Evolutionary conservation across 2,888 invertebrate genomes (phyloP).

Genomic region (Pollenia amentaria): DNA sequence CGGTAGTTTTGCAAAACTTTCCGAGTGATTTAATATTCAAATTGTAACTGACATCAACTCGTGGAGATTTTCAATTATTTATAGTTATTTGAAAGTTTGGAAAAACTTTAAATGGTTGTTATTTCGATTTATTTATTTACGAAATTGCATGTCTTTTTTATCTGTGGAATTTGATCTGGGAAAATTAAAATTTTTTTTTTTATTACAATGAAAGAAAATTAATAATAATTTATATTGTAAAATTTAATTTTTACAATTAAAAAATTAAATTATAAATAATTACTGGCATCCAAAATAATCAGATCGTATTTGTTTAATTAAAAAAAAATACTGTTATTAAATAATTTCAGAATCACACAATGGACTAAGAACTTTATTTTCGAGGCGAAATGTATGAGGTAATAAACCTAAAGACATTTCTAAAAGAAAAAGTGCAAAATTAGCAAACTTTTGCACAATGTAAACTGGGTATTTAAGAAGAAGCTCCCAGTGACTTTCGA

Average conservation of each 20-base stretch:
- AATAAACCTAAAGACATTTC: no score
- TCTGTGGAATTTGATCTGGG: constrained; percentile 37
- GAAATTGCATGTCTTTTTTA: constrained; percentile 60
- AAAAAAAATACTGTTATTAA: background rate
- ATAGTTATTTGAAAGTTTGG: constrained; percentile 45
- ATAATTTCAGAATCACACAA: background rate
- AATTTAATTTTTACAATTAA: constrained; percentile 42
- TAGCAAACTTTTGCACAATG: no score
- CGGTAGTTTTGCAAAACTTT: constrained; percentile 35
- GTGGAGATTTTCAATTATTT: constrained; percentile 58
- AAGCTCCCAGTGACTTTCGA: no score
- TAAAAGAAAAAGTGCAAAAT: no score
- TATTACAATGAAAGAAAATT: background rate
- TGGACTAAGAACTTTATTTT: background rate
- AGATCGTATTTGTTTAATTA: constrained; percentile 12
- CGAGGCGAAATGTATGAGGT: no score
- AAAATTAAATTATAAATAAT: constrained; percentile 29
- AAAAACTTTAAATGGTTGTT: constrained; percentile 35
- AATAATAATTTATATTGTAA: constrained; percentile 24
- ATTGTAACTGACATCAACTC: constrained; percentile 53
- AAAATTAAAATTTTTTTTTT: constrained; percentile 8
- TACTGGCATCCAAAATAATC: constrained; percentile 34
- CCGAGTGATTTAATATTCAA: constrained; percentile 41
- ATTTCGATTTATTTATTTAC: background rate
- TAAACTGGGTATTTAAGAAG: no score